A percentile compares a stretch with the other conserved stretches of the same genome.
These are phyloP conservation scores for Platalea minor DNA, from an alignment of 2,797 vertebrate species.

Conservation along the genomic window DNA sequence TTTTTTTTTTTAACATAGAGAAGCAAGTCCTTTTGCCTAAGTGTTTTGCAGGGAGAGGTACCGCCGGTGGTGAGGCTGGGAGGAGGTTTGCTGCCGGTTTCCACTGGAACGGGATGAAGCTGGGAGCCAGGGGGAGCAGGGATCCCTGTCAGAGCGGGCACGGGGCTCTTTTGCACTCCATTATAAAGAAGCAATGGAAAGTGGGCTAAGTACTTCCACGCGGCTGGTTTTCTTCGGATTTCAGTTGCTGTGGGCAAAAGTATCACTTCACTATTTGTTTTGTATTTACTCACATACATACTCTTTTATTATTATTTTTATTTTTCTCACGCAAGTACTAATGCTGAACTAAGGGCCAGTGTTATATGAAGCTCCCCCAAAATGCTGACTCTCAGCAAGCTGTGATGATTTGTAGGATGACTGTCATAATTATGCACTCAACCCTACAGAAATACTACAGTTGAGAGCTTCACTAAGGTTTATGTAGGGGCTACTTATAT, in stretches of 20 bases:
- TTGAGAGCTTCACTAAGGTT: not conserved
- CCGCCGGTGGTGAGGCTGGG: too few species aligned
- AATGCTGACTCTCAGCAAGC: not conserved
- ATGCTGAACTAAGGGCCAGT: not conserved
- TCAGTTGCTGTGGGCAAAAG: not conserved
- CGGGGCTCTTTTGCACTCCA: rapidly evolving
- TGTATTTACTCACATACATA: not conserved
- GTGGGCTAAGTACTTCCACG: rapidly evolving
- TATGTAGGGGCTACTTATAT: rapidly evolving
- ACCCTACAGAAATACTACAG: not conserved
- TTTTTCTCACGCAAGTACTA: not conserved
- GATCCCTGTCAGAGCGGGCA: not conserved
- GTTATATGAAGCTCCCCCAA: not conserved
- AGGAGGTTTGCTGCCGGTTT: not conserved
- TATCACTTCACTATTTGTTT: not conserved
- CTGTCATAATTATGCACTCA: not conserved
- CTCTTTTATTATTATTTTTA: not conserved
- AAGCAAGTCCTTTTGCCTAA: not conserved
- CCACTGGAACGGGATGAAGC: rapidly evolving
- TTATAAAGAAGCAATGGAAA: not conserved
- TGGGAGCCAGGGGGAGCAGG: not conserved
- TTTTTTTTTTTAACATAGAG: not conserved
- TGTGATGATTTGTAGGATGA: not conserved
- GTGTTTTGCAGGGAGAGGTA: not conserved
- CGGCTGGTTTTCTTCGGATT: not conserved